A percentile compares a stretch with the other conserved stretches of the same genome.
These are phyloP conservation scores for Acleris holmiana DNA, from an alignment of 2,888 invertebrate species.

Conservation along the genomic window DNA sequence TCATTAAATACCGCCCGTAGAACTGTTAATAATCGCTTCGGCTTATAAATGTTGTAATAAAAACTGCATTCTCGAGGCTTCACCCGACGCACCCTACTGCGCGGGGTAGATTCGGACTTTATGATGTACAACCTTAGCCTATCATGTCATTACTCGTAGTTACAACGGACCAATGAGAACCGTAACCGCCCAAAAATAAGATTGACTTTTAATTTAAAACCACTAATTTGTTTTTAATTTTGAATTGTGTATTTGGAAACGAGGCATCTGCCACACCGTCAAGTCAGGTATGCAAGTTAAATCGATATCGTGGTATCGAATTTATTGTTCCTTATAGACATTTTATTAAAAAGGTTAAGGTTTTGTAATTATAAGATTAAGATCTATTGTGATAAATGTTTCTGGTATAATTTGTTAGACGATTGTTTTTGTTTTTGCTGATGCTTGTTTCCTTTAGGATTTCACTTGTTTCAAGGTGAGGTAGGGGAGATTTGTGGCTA, in stretches of 20 bases:
- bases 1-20: conserved; percentile 72
- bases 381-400: conserved; percentile 40
- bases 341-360: conserved; percentile 41
- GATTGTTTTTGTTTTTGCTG: background rate
- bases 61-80: conserved; percentile 66
- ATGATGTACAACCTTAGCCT: conserved; percentile 43
- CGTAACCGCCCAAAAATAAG: conserved; percentile 28
- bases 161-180: conserved; percentile 38
- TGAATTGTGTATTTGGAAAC: conserved; percentile 43
- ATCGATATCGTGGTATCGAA: conserved; percentile 49
- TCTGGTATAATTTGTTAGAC: conserved; percentile 38
- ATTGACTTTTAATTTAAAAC: conserved; percentile 34
- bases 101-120: conserved; percentile 61
- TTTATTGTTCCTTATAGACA: conserved; percentile 27
- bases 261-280: conserved; percentile 69
- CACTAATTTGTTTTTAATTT: conserved; percentile 38
- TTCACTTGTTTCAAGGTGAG: too few species aligned
- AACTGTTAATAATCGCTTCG: conserved; percentile 70
- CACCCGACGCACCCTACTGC: conserved; percentile 67
- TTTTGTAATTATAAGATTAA: conserved; percentile 44
- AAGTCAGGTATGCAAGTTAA: conserved; percentile 51
- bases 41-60: conserved; percentile 68
- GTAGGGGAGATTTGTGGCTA: too few species aligned
- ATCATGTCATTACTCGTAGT: background rate
- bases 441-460: too few species aligned